Conservation (phyloP, 1,140 invertebrate genomes). For the Pararge aegeria region DNA sequence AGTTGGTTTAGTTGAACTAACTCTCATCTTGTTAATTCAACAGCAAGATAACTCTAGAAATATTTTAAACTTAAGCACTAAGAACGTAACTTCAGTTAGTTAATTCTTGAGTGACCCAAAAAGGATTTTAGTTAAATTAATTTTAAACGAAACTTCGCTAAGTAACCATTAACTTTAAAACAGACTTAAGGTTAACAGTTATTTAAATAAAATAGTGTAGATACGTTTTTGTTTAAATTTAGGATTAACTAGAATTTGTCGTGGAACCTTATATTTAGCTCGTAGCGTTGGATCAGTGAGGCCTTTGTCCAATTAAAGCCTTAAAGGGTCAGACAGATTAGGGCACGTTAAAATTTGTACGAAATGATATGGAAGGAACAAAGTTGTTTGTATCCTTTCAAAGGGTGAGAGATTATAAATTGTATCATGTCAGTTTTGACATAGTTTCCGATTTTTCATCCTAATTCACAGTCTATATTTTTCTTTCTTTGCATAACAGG, state of each 20-base stretch:
- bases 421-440: not conserved
- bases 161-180: not conserved
- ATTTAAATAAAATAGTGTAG: conserved; percentile 8
- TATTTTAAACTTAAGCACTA: too few species aligned
- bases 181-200: not conserved
- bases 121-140: not conserved
- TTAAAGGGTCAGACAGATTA: conserved; percentile 18
- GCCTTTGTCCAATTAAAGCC: conserved; percentile 16
- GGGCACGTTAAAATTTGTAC: conserved; percentile 7
- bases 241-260: conserved; percentile 2
- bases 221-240: conserved; percentile 6
- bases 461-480: not conserved
- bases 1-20: too few species aligned
- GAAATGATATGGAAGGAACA: conserved; percentile 6
- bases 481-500: too few species aligned
- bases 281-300: conserved; percentile 11
- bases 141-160: not conserved
- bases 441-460: not conserved
- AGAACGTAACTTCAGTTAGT: too few species aligned
- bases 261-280: conserved; percentile 13
- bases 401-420: not conserved
- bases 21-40: too few species aligned
- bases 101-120: not conserved
- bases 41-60: too few species aligned
- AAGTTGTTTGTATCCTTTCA: not conserved